Conservation (phyloP, 2,888 invertebrate species). For the Plemyria rubiginata region DNA sequence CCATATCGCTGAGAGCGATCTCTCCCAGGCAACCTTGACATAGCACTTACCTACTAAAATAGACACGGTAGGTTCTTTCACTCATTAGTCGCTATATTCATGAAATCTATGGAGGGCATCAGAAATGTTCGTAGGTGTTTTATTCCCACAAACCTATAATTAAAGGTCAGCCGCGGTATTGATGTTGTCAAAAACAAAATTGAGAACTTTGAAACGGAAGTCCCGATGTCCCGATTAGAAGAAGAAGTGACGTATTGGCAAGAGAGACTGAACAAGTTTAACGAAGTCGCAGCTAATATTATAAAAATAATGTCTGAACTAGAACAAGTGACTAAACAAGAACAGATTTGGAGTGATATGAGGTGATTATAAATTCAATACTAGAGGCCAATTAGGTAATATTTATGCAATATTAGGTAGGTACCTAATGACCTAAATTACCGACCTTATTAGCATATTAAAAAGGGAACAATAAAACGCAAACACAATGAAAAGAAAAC, state of each 20-base stretch:
- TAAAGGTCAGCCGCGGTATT: constrained; percentile 53
- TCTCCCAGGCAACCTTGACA: too few species aligned
- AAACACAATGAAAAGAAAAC: too few species aligned
- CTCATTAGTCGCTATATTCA: too few species aligned
- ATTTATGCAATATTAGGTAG: too few species aligned
- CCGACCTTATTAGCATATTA: too few species aligned
- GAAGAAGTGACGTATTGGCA: constrained; percentile 60
- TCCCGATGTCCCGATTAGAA: constrained; percentile 47
- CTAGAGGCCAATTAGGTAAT: too few species aligned
- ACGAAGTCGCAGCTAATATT: constrained; percentile 51
- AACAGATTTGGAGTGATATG: constrained; percentile 43
- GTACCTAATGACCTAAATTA: neutral
- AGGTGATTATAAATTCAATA: constrained; percentile 42
- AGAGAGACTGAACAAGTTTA: constrained; percentile 51
- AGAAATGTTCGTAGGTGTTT: neutral
- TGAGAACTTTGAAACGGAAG: constrained; percentile 45
- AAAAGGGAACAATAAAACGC: too few species aligned
- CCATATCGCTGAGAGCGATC: too few species aligned
- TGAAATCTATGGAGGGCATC: too few species aligned
- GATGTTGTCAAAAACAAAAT: constrained; percentile 55
- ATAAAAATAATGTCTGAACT: constrained; percentile 50
- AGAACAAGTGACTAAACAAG: constrained; percentile 46
- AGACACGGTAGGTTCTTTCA: too few species aligned
- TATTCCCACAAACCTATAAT: neutral
- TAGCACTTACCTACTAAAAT: too few species aligned